Percentiles rank a stretch among this genome's conserved stretches.
These are phyloP conservation scores for Oxyscelio sp. DNA, from an alignment of 2,888 invertebrate species.

Conservation along the genomic window DNA sequence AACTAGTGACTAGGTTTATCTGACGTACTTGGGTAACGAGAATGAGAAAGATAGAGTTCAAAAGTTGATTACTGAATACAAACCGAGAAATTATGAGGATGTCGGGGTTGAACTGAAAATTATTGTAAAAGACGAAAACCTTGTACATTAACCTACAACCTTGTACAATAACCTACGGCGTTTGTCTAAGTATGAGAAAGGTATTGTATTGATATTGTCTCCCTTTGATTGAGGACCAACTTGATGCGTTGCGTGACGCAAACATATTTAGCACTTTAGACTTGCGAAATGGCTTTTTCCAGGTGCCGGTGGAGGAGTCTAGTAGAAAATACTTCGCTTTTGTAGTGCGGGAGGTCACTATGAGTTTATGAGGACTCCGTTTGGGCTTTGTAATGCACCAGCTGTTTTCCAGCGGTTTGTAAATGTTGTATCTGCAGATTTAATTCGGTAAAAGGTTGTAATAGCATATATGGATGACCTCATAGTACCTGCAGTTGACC, in stretches of 20 bases:
- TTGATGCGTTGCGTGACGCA: not conserved
- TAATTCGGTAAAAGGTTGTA: slow-evolving; percentile 1
- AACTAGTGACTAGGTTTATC: not conserved
- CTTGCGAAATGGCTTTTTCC: too few relatives aligned
- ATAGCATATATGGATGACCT: slow-evolving; percentile 36
- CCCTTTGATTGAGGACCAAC: slow-evolving; percentile 25
- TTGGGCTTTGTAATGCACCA: slow-evolving; percentile 33
- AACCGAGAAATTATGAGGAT: slow-evolving; percentile 23
- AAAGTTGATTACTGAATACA: slow-evolving; percentile 39
- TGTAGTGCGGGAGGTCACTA: slow-evolving; percentile 14
- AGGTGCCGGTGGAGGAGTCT: slow-evolving; percentile 31
- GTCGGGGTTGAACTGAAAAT: slow-evolving; percentile 49
- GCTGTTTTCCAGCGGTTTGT: slow-evolving; percentile 30
- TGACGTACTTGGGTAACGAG: not conserved
- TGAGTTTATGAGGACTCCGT: slow-evolving; percentile 15
- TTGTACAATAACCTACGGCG: slow-evolving; percentile 69
- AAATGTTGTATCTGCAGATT: not conserved
- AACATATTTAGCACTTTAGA: not conserved
- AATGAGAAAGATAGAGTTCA: slow-evolving; percentile 24
- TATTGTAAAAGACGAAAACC: slow-evolving; percentile 62
- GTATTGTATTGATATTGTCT: too few relatives aligned
- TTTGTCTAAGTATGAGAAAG: slow-evolving; percentile 52
- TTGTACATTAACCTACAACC: slow-evolving; percentile 69
- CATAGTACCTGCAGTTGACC: slow-evolving; percentile 18
- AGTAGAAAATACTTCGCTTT: slow-evolving; percentile 18